A percentile compares a stretch with the other conserved stretches of the same genome.
Evolutionary conservation across 35 echinoderm and acorn worm genomes (phyloP).

Genomic region (Chiridota heheva): DNA sequence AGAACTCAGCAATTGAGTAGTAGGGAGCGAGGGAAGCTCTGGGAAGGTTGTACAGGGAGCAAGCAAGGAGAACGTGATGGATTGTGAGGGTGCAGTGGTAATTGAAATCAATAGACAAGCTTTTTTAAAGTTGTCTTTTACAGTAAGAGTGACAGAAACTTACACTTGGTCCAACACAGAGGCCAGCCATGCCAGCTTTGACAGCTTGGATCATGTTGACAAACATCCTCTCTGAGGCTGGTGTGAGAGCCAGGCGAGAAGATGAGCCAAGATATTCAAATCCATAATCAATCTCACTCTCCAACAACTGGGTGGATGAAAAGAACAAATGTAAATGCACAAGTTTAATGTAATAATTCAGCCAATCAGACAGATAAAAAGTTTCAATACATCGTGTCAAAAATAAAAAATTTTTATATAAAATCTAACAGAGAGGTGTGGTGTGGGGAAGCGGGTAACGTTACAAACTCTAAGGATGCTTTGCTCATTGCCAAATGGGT

Average conservation of each 20-base stretch:
- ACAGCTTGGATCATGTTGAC: slow-evolving; percentile 68
- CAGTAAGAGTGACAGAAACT: no score
- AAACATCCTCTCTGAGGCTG: slow-evolving; percentile 75
- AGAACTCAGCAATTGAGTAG: no score
- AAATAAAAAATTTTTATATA: no score
- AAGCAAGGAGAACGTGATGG: no score
- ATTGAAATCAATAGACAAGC: background rate
- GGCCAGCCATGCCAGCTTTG: slow-evolving; percentile 56
- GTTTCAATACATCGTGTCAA: background rate
- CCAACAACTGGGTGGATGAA: slow-evolving; percentile 51
- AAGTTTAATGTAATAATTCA: no score
- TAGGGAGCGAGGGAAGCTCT: no score
- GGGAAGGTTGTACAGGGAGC: no score
- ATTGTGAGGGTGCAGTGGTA: no score
- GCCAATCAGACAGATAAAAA: background rate
- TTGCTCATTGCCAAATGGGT: no score
- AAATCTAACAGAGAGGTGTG: no score
- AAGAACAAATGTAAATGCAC: background rate
- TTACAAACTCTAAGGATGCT: no score
- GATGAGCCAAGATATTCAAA: slow-evolving; percentile 93
- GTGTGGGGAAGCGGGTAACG: no score
- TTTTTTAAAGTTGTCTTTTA: background rate
- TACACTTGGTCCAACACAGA: slow-evolving; percentile 84
- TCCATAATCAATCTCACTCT: slow-evolving; percentile 71
- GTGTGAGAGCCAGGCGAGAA: slow-evolving; percentile 56